phyloP scores from a whole-genome alignment of 2,888 invertebrate genomes.

The Lasioglossum marginatum region DNA sequence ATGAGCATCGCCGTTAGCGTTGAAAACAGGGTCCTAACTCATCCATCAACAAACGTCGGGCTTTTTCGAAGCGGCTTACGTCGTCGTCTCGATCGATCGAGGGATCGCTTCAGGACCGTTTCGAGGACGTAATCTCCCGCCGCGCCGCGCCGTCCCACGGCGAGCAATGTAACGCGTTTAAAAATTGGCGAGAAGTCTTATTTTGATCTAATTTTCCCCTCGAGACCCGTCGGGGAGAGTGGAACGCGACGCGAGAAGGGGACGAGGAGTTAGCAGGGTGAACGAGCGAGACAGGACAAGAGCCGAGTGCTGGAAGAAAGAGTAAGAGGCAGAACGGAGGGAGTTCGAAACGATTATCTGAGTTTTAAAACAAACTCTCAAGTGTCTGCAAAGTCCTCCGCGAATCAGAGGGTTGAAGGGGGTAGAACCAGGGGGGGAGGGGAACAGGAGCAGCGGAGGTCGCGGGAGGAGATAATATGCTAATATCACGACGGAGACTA shows the following conservation, averaged over 20 bases:
- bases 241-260: conserved; percentile 48
- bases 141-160: conserved; percentile 10
- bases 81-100: conserved; percentile 36
- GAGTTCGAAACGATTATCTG: conserved; percentile 82
- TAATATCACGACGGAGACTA: conserved; percentile 79
- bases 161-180: conserved; percentile 70
- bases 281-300: conserved; percentile 13
- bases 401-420: conserved; percentile 73
- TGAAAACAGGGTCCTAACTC: background rate
- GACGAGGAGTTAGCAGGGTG: conserved; percentile 10
- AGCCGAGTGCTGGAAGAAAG: background rate
- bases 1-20: background rate
- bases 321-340: conserved; percentile 57
- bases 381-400: conserved; percentile 83
- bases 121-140: conserved; percentile 46
- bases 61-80: conserved; percentile 7
- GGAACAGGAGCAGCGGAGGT: conserved; percentile 47
- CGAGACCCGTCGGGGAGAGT: conserved; percentile 64
- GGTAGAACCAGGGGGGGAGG: conserved; percentile 51
- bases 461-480: conserved; percentile 80
- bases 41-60: conserved; percentile 49
- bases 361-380: conserved; percentile 84
- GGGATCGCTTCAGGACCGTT: background rate
- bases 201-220: conserved; percentile 78
- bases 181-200: conserved; percentile 80